A percentile compares a stretch with the other conserved stretches of the same genome.
phyloP scores from a whole-genome alignment of 2,888 invertebrate genomes.

The Epirrhoe tristata region DNA sequence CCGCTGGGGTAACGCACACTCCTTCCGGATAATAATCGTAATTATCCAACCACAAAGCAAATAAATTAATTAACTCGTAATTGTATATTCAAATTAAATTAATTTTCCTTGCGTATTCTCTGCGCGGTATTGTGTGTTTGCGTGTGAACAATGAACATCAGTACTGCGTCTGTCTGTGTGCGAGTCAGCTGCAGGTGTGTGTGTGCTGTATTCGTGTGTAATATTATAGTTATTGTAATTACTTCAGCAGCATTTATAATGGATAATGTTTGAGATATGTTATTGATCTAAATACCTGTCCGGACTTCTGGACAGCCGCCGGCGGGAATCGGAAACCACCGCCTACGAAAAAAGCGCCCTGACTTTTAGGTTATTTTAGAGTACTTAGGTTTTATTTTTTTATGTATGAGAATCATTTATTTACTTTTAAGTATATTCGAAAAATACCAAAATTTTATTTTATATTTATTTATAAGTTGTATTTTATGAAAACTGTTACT shows the following conservation, averaged over 20 bases:
- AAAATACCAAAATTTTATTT: too few species aligned
- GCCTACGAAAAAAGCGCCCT: too few species aligned
- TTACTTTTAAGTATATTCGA: too few species aligned
- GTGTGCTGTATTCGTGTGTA: neutral
- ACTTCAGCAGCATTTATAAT: neutral
- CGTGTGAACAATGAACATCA: neutral
- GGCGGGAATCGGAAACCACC: too few species aligned
- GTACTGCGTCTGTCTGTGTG: neutral
- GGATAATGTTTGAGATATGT: neutral
- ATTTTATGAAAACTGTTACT: too few species aligned
- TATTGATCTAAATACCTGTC: too few species aligned
- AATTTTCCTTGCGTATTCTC: slow-evolving; percentile 1
- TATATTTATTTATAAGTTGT: too few species aligned
- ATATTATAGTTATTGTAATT: neutral
- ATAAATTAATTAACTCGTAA: slow-evolving; percentile 9
- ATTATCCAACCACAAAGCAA: slow-evolving; percentile 12
- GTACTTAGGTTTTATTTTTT: too few species aligned
- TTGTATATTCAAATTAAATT: slow-evolving; percentile 15
- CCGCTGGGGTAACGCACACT: too few species aligned
- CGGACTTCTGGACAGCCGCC: too few species aligned
- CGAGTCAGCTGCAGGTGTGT: neutral
- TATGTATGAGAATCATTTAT: too few species aligned
- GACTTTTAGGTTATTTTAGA: too few species aligned
- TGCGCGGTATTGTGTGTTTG: neutral
- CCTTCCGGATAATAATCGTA: slow-evolving; percentile 3